Evolutionary conservation across 2,888 invertebrate genomes (phyloP), one percentile per base, ranked within the genome.

Genomic region (Lucinisca nassula): DNA sequence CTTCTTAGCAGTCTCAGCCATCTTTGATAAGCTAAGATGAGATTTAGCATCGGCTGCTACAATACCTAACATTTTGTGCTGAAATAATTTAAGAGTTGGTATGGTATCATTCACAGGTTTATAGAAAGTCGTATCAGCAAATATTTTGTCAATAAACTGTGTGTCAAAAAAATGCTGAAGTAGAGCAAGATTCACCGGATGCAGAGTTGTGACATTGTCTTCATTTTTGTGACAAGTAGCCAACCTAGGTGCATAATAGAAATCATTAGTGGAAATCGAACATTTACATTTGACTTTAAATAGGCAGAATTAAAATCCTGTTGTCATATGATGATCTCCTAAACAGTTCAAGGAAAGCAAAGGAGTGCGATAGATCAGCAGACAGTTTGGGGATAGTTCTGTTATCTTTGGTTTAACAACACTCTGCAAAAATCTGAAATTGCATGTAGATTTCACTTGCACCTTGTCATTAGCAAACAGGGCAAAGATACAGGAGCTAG

Each of bases 1-100:
- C 17, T 72, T 73, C 61, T 83, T 83, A 21, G 79, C 83, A 1
- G 37, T 72, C 32, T 51, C n/a, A 38, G 76, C 79, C 78, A 83
- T 83, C 74, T 83, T 78, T 24, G 78, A 38, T 24, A 83, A 55
- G 49, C 76, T 83, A 55, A 83, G 38, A 27, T 83, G 78, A 24
- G 78, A 58, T 38, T 78, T 83, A 14, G 75, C 10, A 27, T 81
- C 81, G 37, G 73, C 45, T 0, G 81, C 61, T 27, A 80, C 2
- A 35, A 45, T 38, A 27, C 51, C 30, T 67, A 51, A 73, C 55
- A 80, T 73, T 32, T 51, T 24, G 51, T 80, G 80, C 38, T 79
- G 32, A 32, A 24, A 74, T 1, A 67, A 10, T 67, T 67, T 67
- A 67, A 67, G 67, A n/a, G 2, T 14, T 30, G 74, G 74, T 27